These are phyloP conservation scores for Leptinotarsa texana DNA, from an alignment of 1,140 invertebrate species.

Conservation along the genomic window DNA sequence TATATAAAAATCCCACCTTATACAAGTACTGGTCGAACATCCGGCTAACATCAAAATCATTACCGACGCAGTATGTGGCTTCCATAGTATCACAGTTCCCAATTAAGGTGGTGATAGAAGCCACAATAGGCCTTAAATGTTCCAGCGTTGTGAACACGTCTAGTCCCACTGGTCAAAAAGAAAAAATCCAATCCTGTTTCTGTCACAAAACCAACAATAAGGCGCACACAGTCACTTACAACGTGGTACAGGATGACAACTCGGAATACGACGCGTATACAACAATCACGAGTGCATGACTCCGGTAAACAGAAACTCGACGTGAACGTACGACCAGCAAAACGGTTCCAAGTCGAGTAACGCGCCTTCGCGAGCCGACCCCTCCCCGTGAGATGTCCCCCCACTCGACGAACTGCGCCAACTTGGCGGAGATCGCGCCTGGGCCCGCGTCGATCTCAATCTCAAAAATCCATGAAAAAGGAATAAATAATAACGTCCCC, in stretches of 20 bases:
- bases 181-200: conserved; percentile 26
- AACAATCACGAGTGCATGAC: conserved; percentile 19
- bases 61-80: conserved; percentile 66
- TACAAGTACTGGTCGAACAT: conserved; percentile 72
- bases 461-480: conserved; percentile 58
- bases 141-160: conserved; percentile 54
- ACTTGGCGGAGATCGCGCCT: conserved; percentile 33
- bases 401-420: conserved; percentile 48
- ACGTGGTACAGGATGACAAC: neutral
- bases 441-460: conserved; percentile 56
- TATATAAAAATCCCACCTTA: conserved; percentile 58
- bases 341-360: conserved; percentile 41
- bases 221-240: conserved; percentile 26
- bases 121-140: conserved; percentile 57
- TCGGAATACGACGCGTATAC: neutral
- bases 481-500: conserved; percentile 53
- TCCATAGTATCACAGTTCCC: conserved; percentile 62
- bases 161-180: conserved; percentile 31
- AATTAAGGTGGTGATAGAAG: conserved; percentile 56
- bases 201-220: conserved; percentile 6
- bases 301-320: conserved; percentile 36
- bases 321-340: conserved; percentile 26
- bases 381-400: conserved; percentile 40
- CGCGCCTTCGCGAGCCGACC: conserved; percentile 44
- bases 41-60: conserved; percentile 67